A percentile compares a stretch with the other conserved stretches of the same genome.
These are phyloP conservation scores for Muscicapa adusta DNA, from an alignment of 2,113 vertebrate genomes.

Conservation along the genomic window DNA sequence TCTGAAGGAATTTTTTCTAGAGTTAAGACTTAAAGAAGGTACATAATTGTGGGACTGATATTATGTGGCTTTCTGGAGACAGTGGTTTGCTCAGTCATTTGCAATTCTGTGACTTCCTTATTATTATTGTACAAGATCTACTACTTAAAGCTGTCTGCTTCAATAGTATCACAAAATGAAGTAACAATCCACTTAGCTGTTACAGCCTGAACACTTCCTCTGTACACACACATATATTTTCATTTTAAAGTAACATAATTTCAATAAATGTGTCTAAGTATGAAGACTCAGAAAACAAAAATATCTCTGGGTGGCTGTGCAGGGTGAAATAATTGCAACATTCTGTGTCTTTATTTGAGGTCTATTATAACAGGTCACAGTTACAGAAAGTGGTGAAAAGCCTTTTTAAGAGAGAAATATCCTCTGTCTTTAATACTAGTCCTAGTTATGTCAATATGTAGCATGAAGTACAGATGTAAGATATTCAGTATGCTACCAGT, in stretches of 20 bases:
- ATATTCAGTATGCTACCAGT: background rate
- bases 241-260: background rate
- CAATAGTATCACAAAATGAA: background rate
- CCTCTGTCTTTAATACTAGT: background rate
- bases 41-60: background rate
- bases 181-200: background rate
- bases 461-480: background rate
- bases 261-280: background rate
- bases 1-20: background rate
- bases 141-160: background rate
- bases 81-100: background rate
- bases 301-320: background rate
- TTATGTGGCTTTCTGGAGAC: background rate
- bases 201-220: background rate
- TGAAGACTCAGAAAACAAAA: background rate
- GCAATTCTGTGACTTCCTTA: background rate
- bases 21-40: background rate
- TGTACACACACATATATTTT: background rate
- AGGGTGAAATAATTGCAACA: background rate
- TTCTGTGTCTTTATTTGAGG: background rate
- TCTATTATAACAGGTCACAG: background rate
- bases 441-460: background rate
- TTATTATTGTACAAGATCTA: background rate
- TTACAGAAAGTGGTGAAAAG: background rate
- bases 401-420: constrained; percentile 12